Percentiles rank a stretch among this genome's conserved stretches.
Evolutionary conservation across 1,140 invertebrate species (phyloP).

Genomic region (Drosophila neocordata): DNA sequence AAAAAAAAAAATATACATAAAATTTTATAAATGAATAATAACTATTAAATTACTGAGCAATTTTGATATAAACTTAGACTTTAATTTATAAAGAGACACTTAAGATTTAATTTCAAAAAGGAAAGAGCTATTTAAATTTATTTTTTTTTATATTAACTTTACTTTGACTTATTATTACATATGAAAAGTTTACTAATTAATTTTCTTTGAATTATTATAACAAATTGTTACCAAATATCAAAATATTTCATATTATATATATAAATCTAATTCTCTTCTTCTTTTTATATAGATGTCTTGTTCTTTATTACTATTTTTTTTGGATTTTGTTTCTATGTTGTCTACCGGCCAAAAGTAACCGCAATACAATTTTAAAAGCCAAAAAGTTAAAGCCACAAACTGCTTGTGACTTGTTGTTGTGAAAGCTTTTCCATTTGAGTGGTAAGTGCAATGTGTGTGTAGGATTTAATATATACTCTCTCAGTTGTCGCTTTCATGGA

Average conservation of each 20-base stretch:
- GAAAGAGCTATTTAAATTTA: too few species aligned
- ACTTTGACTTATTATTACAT: too few species aligned
- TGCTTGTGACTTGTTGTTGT: slow-evolving; percentile 47
- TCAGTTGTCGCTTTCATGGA: slow-evolving; percentile 22
- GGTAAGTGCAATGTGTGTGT: slow-evolving; percentile 40
- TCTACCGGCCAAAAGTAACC: slow-evolving; percentile 33
- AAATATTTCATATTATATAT: background rate
- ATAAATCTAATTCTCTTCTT: background rate
- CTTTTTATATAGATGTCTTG: background rate
- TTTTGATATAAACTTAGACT: too few species aligned
- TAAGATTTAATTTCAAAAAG: too few species aligned
- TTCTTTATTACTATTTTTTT: background rate
- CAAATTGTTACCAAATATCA: background rate
- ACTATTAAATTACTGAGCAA: too few species aligned
- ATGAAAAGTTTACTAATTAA: background rate
- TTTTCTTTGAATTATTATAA: background rate
- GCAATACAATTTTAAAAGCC: slow-evolving; percentile 42
- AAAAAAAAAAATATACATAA: too few species aligned
- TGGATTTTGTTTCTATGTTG: slow-evolving; percentile 21
- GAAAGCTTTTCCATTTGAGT: slow-evolving; percentile 30
- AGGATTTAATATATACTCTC: slow-evolving; percentile 56
- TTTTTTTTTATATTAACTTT: too few species aligned
- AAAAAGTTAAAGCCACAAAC: slow-evolving; percentile 42
- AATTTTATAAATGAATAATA: too few species aligned
- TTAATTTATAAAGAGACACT: too few species aligned